These are phyloP conservation scores for Oreortyx pictus DNA, from an alignment of 2,797 vertebrate species.

Conservation along the genomic window DNA sequence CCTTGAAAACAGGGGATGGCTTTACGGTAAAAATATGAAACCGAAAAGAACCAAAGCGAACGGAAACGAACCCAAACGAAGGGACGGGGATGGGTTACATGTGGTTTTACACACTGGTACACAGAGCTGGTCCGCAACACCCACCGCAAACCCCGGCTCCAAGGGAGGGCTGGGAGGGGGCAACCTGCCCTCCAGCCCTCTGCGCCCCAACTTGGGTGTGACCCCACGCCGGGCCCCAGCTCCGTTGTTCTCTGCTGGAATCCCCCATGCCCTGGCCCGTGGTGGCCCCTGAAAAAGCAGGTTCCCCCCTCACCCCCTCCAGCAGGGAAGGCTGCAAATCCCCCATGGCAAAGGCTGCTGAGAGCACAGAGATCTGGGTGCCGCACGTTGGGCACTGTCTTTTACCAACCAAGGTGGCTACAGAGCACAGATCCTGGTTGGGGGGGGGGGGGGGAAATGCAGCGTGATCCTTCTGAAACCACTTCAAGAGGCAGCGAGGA, in stretches of 20 bases:
- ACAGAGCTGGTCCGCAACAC: constrained; percentile 78
- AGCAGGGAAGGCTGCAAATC: not conserved
- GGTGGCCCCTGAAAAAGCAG: not conserved
- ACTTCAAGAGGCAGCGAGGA: not conserved
- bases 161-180: not conserved
- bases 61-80: constrained; percentile 58
- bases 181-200: not conserved
- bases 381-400: not conserved
- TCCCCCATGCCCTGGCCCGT: accelerated
- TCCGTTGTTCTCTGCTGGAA: not conserved
- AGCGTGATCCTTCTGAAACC: not conserved
- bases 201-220: not conserved
- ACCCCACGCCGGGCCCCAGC: not conserved
- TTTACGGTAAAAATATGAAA: not conserved
- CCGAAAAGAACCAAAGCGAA: not conserved
- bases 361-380: not conserved
- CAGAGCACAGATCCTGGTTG: not conserved
- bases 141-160: constrained; percentile 7
- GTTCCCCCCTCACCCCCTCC: accelerated
- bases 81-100: constrained; percentile 86
- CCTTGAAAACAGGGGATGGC: constrained; percentile 40
- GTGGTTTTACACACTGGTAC: constrained; percentile 85
- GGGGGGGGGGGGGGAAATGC: not conserved
- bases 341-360: not conserved
- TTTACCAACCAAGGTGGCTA: not conserved